These are phyloP conservation scores for Lepidocolaptes lacrymiger DNA, from an alignment of 2,797 vertebrate genomes.

Conservation along the genomic window DNA sequence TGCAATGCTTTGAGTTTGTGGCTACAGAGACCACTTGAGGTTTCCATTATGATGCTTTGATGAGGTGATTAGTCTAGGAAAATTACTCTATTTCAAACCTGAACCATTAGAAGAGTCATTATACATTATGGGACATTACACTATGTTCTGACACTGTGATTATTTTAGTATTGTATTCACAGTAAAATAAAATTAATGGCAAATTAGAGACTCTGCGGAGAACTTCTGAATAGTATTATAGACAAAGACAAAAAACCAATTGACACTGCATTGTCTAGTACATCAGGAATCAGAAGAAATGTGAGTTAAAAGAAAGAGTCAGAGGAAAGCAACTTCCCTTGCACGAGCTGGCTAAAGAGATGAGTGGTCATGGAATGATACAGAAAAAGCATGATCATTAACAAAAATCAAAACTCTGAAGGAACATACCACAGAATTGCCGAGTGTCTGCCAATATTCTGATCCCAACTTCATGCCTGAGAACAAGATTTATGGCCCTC, in stretches of 20 bases:
- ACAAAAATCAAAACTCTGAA: neutral
- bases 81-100: neutral
- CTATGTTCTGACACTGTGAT: neutral
- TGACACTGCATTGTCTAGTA: neutral
- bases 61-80: slow-evolving; percentile 24
- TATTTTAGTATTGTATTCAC: neutral
- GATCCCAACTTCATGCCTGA: neutral
- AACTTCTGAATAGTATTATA: neutral
- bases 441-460: neutral
- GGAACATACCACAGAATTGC: neutral
- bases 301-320: neutral
- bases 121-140: neutral
- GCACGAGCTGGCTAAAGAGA: neutral
- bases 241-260: neutral
- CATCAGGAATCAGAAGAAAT: neutral
- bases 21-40: slow-evolving; percentile 1
- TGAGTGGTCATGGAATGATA: neutral
- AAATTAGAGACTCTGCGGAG: neutral
- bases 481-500: neutral
- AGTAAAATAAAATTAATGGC: neutral
- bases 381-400: neutral
- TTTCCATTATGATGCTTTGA: neutral
- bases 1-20: neutral
- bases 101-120: neutral
- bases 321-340: neutral